Percentiles rank a stretch among this genome's conserved stretches.
phyloP scores from a whole-genome alignment of 2,888 invertebrate species.

The Stenurella melanura region DNA sequence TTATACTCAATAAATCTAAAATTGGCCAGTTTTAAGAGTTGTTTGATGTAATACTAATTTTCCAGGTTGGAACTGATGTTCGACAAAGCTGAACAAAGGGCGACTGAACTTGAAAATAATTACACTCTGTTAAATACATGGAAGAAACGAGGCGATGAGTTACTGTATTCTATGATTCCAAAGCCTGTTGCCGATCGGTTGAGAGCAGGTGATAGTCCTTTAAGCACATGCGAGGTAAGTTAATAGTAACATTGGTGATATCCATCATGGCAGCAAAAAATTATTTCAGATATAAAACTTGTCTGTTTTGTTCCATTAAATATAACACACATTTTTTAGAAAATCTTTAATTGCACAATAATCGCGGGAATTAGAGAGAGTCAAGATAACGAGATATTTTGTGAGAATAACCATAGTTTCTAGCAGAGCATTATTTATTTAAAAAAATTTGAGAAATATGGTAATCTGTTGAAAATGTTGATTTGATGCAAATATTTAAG shows the following conservation, averaged over 20 bases:
- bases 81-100: conserved; percentile 87
- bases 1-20: no score
- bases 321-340: neutral
- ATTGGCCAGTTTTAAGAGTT: no score
- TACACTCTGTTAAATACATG: conserved; percentile 86
- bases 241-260: neutral
- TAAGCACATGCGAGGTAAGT: conserved; percentile 86
- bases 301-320: no score
- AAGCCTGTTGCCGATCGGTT: conserved; percentile 88
- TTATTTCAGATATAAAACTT: no score
- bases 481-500: no score
- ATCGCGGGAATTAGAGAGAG: no score
- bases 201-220: conserved; percentile 83
- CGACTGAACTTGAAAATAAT: conserved; percentile 86
- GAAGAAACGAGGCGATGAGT: conserved; percentile 89
- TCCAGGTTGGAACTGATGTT: conserved; percentile 84
- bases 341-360: neutral
- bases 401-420: no score
- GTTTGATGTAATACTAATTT: neutral
- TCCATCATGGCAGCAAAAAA: no score
- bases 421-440: no score
- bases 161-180: conserved; percentile 95
- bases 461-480: no score
- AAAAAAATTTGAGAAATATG: no score
- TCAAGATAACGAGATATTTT: no score